These are phyloP conservation scores for Tridacna crocea DNA, from an alignment of 2,888 invertebrate species.

Conservation along the genomic window DNA sequence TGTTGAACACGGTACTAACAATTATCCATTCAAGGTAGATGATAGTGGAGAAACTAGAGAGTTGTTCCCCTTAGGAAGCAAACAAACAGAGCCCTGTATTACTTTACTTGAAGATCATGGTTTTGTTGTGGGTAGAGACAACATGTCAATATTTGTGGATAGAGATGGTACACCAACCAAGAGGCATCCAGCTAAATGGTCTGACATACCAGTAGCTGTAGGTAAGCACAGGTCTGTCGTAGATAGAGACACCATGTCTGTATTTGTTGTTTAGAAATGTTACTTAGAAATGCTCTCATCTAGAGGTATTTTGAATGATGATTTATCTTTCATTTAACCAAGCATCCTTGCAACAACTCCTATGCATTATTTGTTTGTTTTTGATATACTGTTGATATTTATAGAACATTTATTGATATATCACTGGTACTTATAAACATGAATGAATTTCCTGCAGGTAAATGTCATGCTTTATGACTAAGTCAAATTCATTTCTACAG, in stretches of 20 bases:
- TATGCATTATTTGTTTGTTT: too few species aligned
- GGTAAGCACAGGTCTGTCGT: constrained; percentile 65
- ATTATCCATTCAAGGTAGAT: constrained; percentile 72
- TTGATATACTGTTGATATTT: too few species aligned
- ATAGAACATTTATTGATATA: too few species aligned
- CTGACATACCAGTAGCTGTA: constrained; percentile 88
- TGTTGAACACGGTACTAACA: background rate
- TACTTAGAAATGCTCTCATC: too few species aligned
- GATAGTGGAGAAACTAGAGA: constrained; percentile 89
- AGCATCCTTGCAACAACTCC: too few species aligned
- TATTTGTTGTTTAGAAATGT: too few species aligned
- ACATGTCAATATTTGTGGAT: constrained; percentile 93
- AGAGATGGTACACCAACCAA: constrained; percentile 89
- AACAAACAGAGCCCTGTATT: constrained; percentile 84
- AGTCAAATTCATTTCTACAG: too few species aligned
- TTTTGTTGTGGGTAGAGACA: constrained; percentile 93
- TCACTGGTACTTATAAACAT: too few species aligned
- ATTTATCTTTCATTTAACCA: too few species aligned
- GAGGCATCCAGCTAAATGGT: constrained; percentile 91
- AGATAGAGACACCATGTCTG: background rate
- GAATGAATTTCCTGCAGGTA: too few species aligned
- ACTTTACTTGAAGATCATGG: constrained; percentile 81
- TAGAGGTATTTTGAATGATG: too few species aligned
- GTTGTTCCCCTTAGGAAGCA: constrained; percentile 88
- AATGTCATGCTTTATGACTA: too few species aligned